Conservation (phyloP, 2,888 invertebrate species). For the Epistrophe eligans region DNA sequence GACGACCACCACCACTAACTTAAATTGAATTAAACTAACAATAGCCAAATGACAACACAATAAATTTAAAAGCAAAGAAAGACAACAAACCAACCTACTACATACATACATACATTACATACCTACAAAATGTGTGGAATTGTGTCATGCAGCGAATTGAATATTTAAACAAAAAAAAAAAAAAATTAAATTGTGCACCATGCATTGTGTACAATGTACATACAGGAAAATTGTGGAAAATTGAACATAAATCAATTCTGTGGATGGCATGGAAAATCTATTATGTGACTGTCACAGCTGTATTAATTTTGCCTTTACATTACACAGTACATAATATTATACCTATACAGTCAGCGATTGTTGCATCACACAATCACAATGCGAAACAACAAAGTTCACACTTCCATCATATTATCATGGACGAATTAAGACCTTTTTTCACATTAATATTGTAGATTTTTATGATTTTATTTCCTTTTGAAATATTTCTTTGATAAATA, state of each 20-base stretch:
- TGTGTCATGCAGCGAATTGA: conserved; percentile 52
- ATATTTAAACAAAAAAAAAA: conserved; percentile 30
- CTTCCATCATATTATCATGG: background rate
- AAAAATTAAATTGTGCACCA: conserved; percentile 20
- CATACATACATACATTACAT: background rate
- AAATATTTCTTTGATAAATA: background rate
- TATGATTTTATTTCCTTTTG: background rate
- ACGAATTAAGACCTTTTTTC: conserved; percentile 11
- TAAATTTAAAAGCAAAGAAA: conserved; percentile 16
- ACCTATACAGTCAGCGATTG: background rate
- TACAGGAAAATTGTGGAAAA: conserved; percentile 63
- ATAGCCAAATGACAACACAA: conserved; percentile 46
- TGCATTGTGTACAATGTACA: background rate
- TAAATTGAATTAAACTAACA: conserved; percentile 60
- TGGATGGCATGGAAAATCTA: conserved; percentile 43
- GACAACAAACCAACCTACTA: conserved; percentile 4
- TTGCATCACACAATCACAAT: conserved; percentile 31
- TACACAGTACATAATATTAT: background rate
- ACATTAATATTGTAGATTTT: background rate
- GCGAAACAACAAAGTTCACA: background rate
- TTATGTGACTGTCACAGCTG: conserved; percentile 32
- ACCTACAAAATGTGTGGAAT: conserved; percentile 39
- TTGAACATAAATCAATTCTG: conserved; percentile 66
- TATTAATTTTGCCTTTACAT: conserved; percentile 39
- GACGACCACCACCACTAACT: conserved; percentile 25